These are phyloP conservation scores for Cacatua alba DNA, from an alignment of 2,113 vertebrate species.

Conservation along the genomic window DNA sequence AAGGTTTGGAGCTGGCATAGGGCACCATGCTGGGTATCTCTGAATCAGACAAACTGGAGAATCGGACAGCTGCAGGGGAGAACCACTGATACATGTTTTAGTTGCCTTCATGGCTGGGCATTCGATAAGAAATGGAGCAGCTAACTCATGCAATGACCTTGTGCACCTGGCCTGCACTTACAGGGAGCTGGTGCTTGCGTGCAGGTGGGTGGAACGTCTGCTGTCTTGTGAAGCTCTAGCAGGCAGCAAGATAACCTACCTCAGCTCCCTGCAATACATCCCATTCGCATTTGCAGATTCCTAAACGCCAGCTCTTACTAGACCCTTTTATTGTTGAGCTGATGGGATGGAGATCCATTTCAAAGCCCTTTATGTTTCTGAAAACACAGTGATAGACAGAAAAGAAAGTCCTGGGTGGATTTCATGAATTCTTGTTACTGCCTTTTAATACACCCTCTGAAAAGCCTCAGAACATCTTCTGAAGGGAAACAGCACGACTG, in stretches of 20 bases:
- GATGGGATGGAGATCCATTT: not conserved
- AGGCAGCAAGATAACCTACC: not conserved
- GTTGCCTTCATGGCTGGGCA: not conserved
- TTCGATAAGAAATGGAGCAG: not conserved
- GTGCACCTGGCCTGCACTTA: not conserved
- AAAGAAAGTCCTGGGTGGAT: not conserved
- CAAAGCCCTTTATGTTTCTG: not conserved
- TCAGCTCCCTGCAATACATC: accelerated
- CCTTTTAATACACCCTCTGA: not conserved
- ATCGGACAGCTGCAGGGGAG: not conserved
- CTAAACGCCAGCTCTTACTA: not conserved
- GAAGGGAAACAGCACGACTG: not conserved
- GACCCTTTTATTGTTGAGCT: not conserved
- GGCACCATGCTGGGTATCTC: not conserved
- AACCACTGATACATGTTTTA: not conserved
- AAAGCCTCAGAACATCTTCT: not conserved
- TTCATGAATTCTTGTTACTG: not conserved
- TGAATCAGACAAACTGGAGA: not conserved
- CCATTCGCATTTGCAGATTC: not conserved
- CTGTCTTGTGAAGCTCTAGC: not conserved
- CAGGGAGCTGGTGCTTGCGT: not conserved
- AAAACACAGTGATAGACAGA: not conserved
- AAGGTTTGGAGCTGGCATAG: not conserved
- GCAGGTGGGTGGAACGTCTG: not conserved
- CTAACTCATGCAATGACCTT: not conserved